These are phyloP conservation scores for Tychaedon coryphoeus DNA, from an alignment of 2,113 vertebrate species.

Conservation along the genomic window DNA sequence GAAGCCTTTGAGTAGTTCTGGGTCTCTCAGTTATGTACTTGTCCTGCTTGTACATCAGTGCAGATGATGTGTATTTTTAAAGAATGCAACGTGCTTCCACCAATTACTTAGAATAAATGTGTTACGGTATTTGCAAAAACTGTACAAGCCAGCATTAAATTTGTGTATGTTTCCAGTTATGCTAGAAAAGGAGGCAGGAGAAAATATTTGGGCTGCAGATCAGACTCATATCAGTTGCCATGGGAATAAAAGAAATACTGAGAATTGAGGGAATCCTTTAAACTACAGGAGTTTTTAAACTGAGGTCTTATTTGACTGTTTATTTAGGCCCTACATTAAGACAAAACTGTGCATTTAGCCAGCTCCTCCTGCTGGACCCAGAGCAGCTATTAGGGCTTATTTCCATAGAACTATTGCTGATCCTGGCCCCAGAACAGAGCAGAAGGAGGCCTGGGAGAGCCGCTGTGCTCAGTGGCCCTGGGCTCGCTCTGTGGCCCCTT, in stretches of 20 bases:
- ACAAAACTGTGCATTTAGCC: constrained; percentile 45
- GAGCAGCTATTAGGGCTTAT: constrained; percentile 26
- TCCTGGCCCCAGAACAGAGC: constrained; percentile 37
- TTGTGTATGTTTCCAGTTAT: neutral
- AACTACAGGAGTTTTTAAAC: neutral
- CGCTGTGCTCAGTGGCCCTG: neutral
- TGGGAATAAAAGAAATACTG: constrained; percentile 43
- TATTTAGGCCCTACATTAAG: constrained; percentile 49
- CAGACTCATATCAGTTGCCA: neutral
- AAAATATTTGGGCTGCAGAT: constrained; percentile 36
- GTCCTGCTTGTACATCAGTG: neutral
- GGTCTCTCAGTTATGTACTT: neutral
- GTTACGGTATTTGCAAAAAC: neutral
- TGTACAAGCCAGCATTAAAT: neutral
- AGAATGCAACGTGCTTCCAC: neutral
- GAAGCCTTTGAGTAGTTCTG: neutral
- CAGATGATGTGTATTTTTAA: neutral
- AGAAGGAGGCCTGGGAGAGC: neutral
- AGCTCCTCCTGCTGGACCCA: constrained; percentile 60
- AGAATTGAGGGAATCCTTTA: constrained; percentile 52
- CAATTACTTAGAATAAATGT: neutral
- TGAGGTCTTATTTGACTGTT: constrained; percentile 45
- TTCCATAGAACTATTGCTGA: constrained; percentile 35
- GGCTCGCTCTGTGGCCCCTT: neutral
- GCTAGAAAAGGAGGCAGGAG: neutral